phyloP scores from a whole-genome alignment of 35 echinoderm and acorn worm genomes.

The Apostichopus japonicus region DNA sequence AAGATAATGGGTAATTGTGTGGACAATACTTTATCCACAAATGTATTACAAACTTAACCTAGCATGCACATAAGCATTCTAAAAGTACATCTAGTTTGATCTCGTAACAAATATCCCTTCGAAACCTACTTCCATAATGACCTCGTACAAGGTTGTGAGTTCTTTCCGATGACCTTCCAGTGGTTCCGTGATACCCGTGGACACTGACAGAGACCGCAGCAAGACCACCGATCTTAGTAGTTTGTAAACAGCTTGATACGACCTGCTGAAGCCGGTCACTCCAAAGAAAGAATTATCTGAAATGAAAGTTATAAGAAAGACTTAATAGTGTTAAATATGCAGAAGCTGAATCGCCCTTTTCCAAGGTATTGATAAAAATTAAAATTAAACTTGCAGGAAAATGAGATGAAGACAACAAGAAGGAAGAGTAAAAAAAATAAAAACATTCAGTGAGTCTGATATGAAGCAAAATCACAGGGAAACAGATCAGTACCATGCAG shows the following conservation, averaged over 20 bases:
- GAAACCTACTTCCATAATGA: conserved; percentile 26
- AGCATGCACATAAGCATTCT: not conserved
- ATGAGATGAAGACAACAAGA: no score
- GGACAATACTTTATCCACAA: not conserved
- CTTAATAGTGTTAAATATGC: no score
- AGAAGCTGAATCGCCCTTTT: no score
- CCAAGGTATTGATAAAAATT: no score
- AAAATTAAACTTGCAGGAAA: no score
- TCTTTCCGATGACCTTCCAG: not conserved
- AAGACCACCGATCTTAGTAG: not conserved
- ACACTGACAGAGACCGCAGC: not conserved
- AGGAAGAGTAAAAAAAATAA: no score
- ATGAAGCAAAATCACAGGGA: not conserved
- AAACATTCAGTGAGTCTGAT: no score
- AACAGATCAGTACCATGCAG: no score
- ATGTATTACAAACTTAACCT: not conserved
- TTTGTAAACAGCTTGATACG: conserved; percentile 36
- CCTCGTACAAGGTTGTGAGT: not conserved
- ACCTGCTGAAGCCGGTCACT: not conserved
- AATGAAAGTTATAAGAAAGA: no score
- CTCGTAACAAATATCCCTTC: not conserved
- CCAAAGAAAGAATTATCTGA: conserved; percentile 37
- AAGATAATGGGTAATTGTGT: no score
- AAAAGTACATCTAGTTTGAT: not conserved
- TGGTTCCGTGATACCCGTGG: not conserved